These are phyloP conservation scores for Euphydryas editha DNA, from an alignment of 2,888 invertebrate species.

Conservation along the genomic window DNA sequence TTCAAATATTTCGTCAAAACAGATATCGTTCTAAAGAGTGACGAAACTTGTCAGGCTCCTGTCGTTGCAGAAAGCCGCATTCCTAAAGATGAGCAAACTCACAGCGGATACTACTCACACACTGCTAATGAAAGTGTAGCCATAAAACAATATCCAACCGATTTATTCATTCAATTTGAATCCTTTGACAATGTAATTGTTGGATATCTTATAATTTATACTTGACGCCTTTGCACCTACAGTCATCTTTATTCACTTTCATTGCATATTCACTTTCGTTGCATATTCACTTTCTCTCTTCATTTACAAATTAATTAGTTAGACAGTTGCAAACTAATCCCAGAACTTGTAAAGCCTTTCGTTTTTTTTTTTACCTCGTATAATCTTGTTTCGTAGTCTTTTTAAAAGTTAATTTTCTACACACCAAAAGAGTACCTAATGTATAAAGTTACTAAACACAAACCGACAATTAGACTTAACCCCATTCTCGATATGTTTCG, in stretches of 20 bases:
- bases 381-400: too few species aligned
- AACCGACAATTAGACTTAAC: neutral
- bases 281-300: neutral
- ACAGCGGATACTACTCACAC: slow-evolving; percentile 51
- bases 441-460: neutral
- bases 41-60: slow-evolving; percentile 54
- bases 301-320: neutral
- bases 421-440: too few species aligned
- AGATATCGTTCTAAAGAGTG: slow-evolving; percentile 52
- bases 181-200: slow-evolving; percentile 30
- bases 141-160: slow-evolving; percentile 44
- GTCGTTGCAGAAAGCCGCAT: slow-evolving; percentile 62
- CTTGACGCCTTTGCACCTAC: neutral
- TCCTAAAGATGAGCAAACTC: slow-evolving; percentile 50
- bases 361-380: too few species aligned
- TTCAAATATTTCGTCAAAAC: slow-evolving; percentile 47
- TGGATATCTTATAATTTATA: slow-evolving; percentile 11
- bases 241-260: neutral
- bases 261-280: neutral
- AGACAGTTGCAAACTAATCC: too few species aligned
- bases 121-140: slow-evolving; percentile 62
- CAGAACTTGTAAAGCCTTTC: too few species aligned
- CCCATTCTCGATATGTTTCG: neutral
- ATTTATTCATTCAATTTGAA: slow-evolving; percentile 41
- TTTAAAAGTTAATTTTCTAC: too few species aligned